Percentiles rank a stretch among this genome's conserved stretches.
Conservation (phyloP, 2,797 vertebrate species). For the Hydrocynus forskahlii region DNA sequence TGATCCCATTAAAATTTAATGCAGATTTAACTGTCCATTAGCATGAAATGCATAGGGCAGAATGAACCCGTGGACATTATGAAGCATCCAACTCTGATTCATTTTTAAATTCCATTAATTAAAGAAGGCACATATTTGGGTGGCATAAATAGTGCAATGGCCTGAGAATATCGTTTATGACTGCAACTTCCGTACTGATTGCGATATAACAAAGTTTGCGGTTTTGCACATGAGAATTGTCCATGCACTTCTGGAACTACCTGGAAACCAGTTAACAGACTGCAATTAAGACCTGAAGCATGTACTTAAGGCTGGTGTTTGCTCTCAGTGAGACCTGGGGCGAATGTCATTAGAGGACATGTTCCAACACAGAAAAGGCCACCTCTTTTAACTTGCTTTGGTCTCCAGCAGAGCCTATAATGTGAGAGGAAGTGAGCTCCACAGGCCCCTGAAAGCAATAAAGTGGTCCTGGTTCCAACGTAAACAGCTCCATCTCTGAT, state of each 20-base stretch:
- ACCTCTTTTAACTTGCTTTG: constrained; percentile 30
- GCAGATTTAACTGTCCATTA: constrained; percentile 65
- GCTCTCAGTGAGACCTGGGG: not conserved
- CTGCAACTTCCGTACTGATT: not conserved
- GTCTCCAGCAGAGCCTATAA: constrained; percentile 30
- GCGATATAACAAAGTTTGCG: not conserved
- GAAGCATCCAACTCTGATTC: constrained; percentile 53
- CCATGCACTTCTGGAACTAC: constrained; percentile 14
- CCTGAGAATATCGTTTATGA: constrained; percentile 14
- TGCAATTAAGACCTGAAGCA: not conserved
- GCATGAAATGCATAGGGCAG: constrained; percentile 54
- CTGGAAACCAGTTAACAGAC: constrained; percentile 14
- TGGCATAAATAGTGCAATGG: constrained; percentile 15
- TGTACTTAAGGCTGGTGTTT: not conserved
- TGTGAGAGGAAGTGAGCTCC: constrained; percentile 11
- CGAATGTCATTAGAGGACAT: constrained; percentile 17
- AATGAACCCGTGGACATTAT: constrained; percentile 53
- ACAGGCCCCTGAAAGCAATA: constrained; percentile 12
- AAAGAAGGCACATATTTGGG: constrained; percentile 42
- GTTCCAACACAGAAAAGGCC: constrained; percentile 16
- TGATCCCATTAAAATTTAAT: constrained; percentile 68
- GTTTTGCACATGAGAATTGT: constrained; percentile 10
- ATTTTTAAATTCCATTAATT: constrained; percentile 57
- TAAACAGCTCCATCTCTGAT: constrained; percentile 7
- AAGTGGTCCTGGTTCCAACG: constrained; percentile 6